phyloP scores from a whole-genome alignment of 1,140 invertebrate genomes.

The Mactra quadrangularis region DNA sequence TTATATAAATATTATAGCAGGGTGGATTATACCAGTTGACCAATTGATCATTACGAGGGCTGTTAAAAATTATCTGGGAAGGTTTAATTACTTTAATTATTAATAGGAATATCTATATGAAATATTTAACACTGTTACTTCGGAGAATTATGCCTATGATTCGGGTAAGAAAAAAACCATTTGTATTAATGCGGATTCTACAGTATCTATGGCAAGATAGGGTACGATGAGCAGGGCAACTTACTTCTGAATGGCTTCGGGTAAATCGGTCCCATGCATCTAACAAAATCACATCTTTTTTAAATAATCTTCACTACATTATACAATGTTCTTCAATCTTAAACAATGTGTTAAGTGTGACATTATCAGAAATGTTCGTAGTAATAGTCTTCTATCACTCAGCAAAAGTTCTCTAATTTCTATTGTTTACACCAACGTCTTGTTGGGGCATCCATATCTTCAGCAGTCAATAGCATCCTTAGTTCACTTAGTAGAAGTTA shows the following conservation, averaged over 20 bases:
- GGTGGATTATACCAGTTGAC: too few species aligned
- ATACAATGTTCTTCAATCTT: conserved; percentile 7
- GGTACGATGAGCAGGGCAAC: neutral
- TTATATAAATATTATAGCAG: too few species aligned
- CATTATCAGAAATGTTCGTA: conserved; percentile 2
- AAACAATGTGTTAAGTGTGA: neutral
- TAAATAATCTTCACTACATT: neutral
- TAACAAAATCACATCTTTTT: too few species aligned
- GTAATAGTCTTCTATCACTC: conserved; percentile 6
- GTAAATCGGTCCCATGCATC: neutral
- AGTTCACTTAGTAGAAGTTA: too few species aligned
- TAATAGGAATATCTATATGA: too few species aligned
- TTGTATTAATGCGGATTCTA: too few species aligned
- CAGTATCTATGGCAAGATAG: too few species aligned
- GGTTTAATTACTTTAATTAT: too few species aligned
- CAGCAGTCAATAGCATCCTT: too few species aligned
- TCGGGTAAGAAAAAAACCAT: neutral
- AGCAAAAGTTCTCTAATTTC: conserved; percentile 13
- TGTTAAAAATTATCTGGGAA: too few species aligned
- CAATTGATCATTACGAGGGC: too few species aligned
- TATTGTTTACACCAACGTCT: neutral
- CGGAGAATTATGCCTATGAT: too few species aligned
- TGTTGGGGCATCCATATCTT: conserved; percentile 1
- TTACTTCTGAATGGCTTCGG: neutral
- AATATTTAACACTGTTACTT: neutral